These are phyloP conservation scores for Leucophora obtusa DNA, from an alignment of 2,888 invertebrate species.

Conservation along the genomic window DNA sequence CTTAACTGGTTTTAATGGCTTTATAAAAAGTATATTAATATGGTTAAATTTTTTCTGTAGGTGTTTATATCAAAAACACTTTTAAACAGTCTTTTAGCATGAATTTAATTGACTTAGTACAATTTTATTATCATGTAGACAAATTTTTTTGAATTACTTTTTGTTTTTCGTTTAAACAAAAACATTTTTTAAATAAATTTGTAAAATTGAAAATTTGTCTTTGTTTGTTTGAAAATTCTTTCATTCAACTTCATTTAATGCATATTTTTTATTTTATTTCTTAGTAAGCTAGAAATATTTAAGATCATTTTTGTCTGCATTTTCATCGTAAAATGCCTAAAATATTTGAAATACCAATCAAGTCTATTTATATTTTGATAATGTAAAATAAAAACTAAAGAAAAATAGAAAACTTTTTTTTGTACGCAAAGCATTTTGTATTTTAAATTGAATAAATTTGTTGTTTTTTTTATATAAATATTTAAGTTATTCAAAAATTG, in stretches of 20 bases:
- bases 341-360: slow-evolving; percentile 56
- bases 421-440: slow-evolving; percentile 6
- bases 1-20: neutral
- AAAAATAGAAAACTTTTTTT: neutral
- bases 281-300: slow-evolving; percentile 10
- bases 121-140: too few species aligned
- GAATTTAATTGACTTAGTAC: too few species aligned
- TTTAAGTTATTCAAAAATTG: too few species aligned
- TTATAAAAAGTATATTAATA: too few species aligned
- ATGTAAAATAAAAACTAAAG: neutral
- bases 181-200: too few species aligned
- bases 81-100: too few species aligned
- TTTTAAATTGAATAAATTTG: neutral
- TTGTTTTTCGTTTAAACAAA: too few species aligned
- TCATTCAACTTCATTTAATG: slow-evolving; percentile 29
- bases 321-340: slow-evolving; percentile 29
- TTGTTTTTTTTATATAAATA: neutral
- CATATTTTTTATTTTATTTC: slow-evolving; percentile 6
- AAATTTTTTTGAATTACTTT: too few species aligned
- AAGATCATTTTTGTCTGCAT: neutral
- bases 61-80: too few species aligned
- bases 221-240: slow-evolving; percentile 22
- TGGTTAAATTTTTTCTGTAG: too few species aligned
- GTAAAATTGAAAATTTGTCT: too few species aligned
- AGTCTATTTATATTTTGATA: slow-evolving; percentile 24